Evolutionary conservation across 2,888 invertebrate species (phyloP), one percentile per base, ranked within the genome.

Genomic region (Lordiphosa fenestrarum): DNA sequence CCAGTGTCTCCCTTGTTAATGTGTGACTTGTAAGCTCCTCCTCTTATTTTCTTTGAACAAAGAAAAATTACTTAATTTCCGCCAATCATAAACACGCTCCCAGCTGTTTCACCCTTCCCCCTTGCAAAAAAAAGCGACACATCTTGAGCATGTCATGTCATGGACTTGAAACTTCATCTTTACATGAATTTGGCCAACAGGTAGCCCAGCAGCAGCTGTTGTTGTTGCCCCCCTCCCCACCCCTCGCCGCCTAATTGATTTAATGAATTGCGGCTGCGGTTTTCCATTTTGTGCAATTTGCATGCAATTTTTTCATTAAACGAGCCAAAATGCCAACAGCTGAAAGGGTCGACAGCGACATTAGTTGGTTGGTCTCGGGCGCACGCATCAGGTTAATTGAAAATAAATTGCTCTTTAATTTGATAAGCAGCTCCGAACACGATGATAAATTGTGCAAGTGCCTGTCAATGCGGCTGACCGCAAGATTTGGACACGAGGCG

Each of bases 371-470:
- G 81, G 85, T 85, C 77, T 78, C 69, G 64, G 73, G 64, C 67
- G 60, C 85, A 86, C 76, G 85, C 85, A 81, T 81, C 84, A 78
- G 69, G 81, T 80, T 81, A 86, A 81, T 81, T 81, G 81, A 81
- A 81, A 86, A 68, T 86, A 86, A 81, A 86, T 81, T 81, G 81
- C 86, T 66, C 68, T 85, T 84, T 81, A 81, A 81, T 81, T 84
- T 85, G 80, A 44, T 38, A 51, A 44, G 13, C 13, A 13, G 6
- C 13, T 48, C 40, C 49, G 33, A 10, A 30, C 21, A 36, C 25
- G 53, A 68, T 84, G 86, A 85, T 85, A 76, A 85, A 85, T 80
- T 84, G 85, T 65, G 73, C 84, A 85, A 82, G 70, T 65, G 85
- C 63, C 61, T 85, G 84, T 73, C 78, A 80, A 70, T 60, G 51